These are phyloP conservation scores for Ruditapes philippinarum DNA, from an alignment of 1,140 invertebrate genomes.

Conservation along the genomic window DNA sequence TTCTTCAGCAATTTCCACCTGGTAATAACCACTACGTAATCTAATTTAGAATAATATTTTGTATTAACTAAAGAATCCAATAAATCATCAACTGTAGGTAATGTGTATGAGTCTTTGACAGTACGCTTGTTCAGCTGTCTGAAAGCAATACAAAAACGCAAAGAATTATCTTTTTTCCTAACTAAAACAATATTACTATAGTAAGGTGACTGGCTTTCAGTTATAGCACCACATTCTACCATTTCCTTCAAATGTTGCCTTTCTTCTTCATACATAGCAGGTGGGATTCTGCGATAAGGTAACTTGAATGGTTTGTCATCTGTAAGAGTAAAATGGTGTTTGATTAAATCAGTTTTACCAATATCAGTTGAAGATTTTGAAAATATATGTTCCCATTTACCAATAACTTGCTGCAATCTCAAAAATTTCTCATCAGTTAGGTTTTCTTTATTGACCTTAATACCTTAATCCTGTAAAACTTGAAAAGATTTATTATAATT, in stretches of 20 bases:
- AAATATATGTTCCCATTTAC: slow-evolving; percentile 38
- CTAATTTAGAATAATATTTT: neutral
- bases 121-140: neutral
- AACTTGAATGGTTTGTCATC: slow-evolving; percentile 16
- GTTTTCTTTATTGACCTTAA: neutral
- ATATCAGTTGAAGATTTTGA: slow-evolving; percentile 2
- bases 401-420: neutral
- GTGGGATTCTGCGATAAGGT: slow-evolving; percentile 20
- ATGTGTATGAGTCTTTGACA: neutral
- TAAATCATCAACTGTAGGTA: neutral
- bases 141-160: too few relatives aligned
- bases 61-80: neutral
- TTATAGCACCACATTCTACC: neutral
- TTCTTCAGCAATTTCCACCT: slow-evolving; percentile 6
- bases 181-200: slow-evolving; percentile 32
- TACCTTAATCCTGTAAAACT: slow-evolving; percentile 10
- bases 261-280: slow-evolving; percentile 28
- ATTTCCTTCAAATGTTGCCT: slow-evolving; percentile 11
- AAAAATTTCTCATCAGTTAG: slow-evolving; percentile 9
- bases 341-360: neutral
- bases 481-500: neutral
- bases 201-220: neutral
- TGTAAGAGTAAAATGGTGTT: slow-evolving; percentile 11
- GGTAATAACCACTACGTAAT: neutral
- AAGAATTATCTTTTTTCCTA: slow-evolving; percentile 18